These are phyloP conservation scores for Ceuthmochares aereus DNA, from an alignment of 2,113 vertebrate species.

Conservation along the genomic window DNA sequence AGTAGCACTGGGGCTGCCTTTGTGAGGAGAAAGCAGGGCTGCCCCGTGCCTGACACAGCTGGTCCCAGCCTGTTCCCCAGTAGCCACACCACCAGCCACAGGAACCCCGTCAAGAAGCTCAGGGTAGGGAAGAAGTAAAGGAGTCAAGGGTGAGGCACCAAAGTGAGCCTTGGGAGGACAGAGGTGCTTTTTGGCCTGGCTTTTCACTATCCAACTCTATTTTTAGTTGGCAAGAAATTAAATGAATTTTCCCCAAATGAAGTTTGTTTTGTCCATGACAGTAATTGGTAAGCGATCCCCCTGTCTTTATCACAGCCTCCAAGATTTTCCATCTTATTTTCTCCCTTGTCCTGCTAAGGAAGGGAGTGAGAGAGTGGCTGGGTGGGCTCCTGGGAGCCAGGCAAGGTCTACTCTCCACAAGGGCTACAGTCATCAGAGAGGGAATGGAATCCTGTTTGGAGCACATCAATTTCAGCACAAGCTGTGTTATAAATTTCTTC, in stretches of 20 bases:
- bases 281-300: neutral
- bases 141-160: neutral
- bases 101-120: neutral
- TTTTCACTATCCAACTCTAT: neutral
- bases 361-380: rapidly evolving
- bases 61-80: neutral
- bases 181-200: neutral
- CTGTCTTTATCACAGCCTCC: neutral
- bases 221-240: neutral
- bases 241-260: neutral
- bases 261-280: neutral
- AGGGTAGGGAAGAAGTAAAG: neutral
- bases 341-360: neutral
- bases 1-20: neutral
- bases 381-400: rapidly evolving
- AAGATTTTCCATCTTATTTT: neutral
- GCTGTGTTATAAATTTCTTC: rapidly evolving
- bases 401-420: neutral
- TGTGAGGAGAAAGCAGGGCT: neutral
- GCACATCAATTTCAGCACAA: neutral
- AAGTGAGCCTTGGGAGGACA: neutral
- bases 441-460: rapidly evolving
- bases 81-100: rapidly evolving
- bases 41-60: rapidly evolving
- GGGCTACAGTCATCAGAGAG: rapidly evolving